A percentile compares a stretch with the other conserved stretches of the same genome.
Conservation (phyloP, 2,888 invertebrate genomes). For the Automeris io region DNA sequence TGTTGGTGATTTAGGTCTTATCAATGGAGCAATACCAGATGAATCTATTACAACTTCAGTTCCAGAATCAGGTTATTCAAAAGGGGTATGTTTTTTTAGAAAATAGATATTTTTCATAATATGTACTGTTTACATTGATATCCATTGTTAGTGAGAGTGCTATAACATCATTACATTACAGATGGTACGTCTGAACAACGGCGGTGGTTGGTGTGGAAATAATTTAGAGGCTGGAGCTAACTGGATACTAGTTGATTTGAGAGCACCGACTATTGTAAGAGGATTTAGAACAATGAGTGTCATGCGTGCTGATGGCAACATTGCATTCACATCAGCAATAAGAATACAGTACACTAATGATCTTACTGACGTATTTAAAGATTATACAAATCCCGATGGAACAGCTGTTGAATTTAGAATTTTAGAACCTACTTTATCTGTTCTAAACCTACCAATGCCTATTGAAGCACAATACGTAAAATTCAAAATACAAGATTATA, state of each 20-base stretch:
- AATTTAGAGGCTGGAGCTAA: slow-evolving; percentile 90
- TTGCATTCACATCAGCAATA: slow-evolving; percentile 93
- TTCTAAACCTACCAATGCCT: slow-evolving; percentile 91
- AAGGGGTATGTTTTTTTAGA: slow-evolving; percentile 83
- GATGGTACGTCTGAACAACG: slow-evolving; percentile 90
- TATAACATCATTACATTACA: slow-evolving; percentile 37
- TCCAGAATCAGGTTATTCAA: slow-evolving; percentile 88
- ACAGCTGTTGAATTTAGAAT: slow-evolving; percentile 95
- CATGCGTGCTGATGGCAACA: slow-evolving; percentile 85
- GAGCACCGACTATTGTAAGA: slow-evolving; percentile 91
- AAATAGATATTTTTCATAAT: too few species aligned
- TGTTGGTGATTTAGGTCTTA: slow-evolving; percentile 91
- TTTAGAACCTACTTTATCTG: slow-evolving; percentile 92
- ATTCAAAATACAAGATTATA: slow-evolving; percentile 91
- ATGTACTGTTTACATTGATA: slow-evolving; percentile 11
- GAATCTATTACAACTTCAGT: slow-evolving; percentile 91
- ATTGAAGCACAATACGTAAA: slow-evolving; percentile 93
- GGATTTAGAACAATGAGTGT: slow-evolving; percentile 95
- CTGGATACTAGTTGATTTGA: slow-evolving; percentile 91
- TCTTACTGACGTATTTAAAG: slow-evolving; percentile 91
- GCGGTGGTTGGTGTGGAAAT: slow-evolving; percentile 93
- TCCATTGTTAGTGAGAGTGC: not conserved
- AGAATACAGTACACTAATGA: slow-evolving; percentile 93
- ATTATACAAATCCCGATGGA: slow-evolving; percentile 94
- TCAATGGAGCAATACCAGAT: slow-evolving; percentile 93